Base-by-base conservation (phyloP, 2,797 vertebrate species). In the Margarornis squamiger region DNA sequence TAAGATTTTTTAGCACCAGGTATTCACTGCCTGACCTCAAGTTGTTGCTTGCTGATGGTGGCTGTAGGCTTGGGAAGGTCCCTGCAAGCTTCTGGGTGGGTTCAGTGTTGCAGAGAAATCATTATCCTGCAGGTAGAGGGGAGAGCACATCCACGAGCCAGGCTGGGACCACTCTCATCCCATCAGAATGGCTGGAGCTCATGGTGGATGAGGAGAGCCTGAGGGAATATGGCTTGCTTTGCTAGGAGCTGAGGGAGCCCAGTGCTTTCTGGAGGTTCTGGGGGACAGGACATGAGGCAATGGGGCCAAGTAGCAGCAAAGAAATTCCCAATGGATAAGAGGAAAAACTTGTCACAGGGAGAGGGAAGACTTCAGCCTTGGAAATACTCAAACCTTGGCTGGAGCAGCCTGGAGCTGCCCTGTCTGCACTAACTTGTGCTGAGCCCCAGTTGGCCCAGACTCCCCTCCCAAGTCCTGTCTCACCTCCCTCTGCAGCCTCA, bases 251-350 rank as follows among this genome's bases (percentile, higher is more conserved):
- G 52, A 58, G 21, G 45, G 54, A 72, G 36, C 41, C 17, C 15
- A 15, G 39, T 34, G 49, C 32, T 68, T 77, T 48, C 19, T 57
- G 18, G 23, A 86, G 39, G 38, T 1, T 5, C 59, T 43, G 36
- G 12, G 22, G 7, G 18, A 26, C 45, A 51, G 22, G 27, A 39
- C 21, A 6, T 8, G 32, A 67, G 12, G 23, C 59, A 41, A 3
- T 3, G 30, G 29, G 8, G 26, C 10, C 22, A 62, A 65, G 22
- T 7, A 45, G 22, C 61, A 92, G 49, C 8, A 77, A 67, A 19
- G 49, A 21, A 17, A 59, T n/a, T 77, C 38, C 36, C 5, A 10
- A 5, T 0, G 0, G 34, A 1, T 17, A 10, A 26, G 24, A 79
- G 24, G 32, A 58, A 67, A 43, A 39, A n/a, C 24, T 36, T 32